Evolutionary conservation across 2,888 invertebrate genomes (phyloP).

Genomic region (Nasonovia ribisnigri): DNA sequence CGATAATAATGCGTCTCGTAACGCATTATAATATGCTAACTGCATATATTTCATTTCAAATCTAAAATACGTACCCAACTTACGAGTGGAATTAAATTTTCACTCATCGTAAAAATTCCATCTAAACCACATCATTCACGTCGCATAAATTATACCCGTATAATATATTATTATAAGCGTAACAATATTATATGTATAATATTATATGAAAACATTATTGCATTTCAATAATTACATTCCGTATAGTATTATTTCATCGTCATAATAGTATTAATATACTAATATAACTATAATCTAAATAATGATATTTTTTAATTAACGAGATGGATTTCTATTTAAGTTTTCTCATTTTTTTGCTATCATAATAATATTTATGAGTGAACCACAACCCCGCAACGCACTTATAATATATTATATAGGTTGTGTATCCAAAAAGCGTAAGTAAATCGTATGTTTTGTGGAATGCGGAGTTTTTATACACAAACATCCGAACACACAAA

Average conservation of each 20-base stretch:
- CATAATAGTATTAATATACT: neutral
- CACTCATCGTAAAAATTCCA: neutral
- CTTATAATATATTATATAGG: neutral
- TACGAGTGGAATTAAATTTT: conserved; percentile 2
- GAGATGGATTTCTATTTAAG: neutral
- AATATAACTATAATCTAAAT: neutral
- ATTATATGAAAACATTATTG: neutral
- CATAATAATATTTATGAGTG: neutral
- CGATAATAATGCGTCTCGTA: neutral
- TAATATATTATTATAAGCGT: neutral
- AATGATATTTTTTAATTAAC: neutral
- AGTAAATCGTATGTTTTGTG: neutral
- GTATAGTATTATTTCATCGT: neutral
- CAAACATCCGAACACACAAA: neutral
- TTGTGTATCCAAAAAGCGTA: neutral
- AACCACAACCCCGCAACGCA: neutral
- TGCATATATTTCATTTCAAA: conserved; percentile 1
- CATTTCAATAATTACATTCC: neutral
- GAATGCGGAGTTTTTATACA: neutral
- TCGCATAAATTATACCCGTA: conserved; percentile 8
- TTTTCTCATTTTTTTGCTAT: neutral
- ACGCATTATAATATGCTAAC: neutral
- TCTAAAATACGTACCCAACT: neutral
- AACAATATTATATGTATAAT: neutral
- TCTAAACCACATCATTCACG: neutral